These are phyloP conservation scores for Eupithecia exiguata DNA, from an alignment of 2,888 invertebrate species.

Conservation along the genomic window DNA sequence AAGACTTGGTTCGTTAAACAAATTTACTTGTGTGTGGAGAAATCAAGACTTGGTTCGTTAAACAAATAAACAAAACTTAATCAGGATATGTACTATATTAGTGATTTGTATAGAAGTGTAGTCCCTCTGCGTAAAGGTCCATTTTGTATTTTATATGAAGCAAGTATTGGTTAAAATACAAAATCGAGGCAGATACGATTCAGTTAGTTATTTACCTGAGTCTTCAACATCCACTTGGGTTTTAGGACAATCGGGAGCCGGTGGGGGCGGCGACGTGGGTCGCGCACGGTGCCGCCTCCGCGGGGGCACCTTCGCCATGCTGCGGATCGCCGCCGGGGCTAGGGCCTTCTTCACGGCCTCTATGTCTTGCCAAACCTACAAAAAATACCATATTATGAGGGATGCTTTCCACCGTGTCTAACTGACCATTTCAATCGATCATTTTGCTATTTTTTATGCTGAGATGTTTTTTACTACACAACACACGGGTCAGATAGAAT, in stretches of 20 bases:
- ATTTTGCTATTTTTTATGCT: neutral
- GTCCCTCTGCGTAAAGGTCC: too few relatives aligned
- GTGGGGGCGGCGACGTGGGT: constrained; percentile 47
- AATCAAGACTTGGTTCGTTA: too few relatives aligned
- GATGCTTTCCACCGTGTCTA: neutral
- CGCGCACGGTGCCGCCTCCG: constrained; percentile 56
- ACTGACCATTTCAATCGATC: neutral
- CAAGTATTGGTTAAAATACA: too few relatives aligned
- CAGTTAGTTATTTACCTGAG: constrained; percentile 47
- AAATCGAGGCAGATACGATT: neutral
- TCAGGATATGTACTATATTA: too few relatives aligned
- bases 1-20: too few relatives aligned
- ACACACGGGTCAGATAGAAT: too few relatives aligned
- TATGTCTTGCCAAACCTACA: constrained; percentile 88
- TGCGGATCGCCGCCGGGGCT: constrained; percentile 81
- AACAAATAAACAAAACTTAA: too few relatives aligned
- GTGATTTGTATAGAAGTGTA: too few relatives aligned
- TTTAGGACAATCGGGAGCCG: constrained; percentile 70
- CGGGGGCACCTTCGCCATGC: constrained; percentile 75
- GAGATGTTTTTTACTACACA: neutral
- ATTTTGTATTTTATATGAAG: too few relatives aligned
- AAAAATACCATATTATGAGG: neutral
- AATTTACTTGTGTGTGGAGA: too few relatives aligned
- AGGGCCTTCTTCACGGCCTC: constrained; percentile 87
- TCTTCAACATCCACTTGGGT: constrained; percentile 58